These are phyloP conservation scores for Hypercompe scribonia DNA, from an alignment of 2,888 invertebrate genomes.

Conservation along the genomic window DNA sequence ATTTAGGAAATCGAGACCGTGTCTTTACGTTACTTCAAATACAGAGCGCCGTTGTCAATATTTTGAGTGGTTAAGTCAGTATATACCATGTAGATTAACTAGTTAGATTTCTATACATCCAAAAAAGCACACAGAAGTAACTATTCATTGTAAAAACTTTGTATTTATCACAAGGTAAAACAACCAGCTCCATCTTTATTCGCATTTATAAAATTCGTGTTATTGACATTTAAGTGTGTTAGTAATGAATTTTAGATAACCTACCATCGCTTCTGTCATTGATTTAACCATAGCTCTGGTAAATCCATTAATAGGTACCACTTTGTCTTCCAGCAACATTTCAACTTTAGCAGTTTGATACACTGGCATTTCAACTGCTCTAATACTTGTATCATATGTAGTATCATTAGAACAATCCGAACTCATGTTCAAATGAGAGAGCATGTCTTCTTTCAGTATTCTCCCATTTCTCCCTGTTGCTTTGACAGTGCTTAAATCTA, in stretches of 20 bases:
- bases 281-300: slow-evolving; percentile 97
- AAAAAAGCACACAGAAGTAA: too few species aligned
- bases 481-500: slow-evolving; percentile 89
- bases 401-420: slow-evolving; percentile 84
- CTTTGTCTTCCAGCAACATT: slow-evolving; percentile 77
- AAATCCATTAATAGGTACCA: slow-evolving; percentile 92
- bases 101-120: too few species aligned
- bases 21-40: background rate
- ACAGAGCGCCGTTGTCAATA: too few species aligned
- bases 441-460: slow-evolving; percentile 97
- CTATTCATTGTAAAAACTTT: too few species aligned
- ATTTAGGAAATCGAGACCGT: too few species aligned
- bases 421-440: slow-evolving; percentile 88
- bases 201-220: too few species aligned
- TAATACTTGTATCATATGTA: slow-evolving; percentile 54
- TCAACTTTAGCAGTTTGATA: slow-evolving; percentile 62
- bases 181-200: too few species aligned
- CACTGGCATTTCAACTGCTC: slow-evolving; percentile 60
- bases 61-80: too few species aligned
- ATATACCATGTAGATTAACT: background rate
- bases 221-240: background rate
- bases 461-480: slow-evolving; percentile 96
- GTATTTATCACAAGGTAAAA: too few species aligned
- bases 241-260: background rate
- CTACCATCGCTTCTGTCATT: slow-evolving; percentile 89